Conservation (phyloP, 2,113 vertebrate genomes). For the Ictalurus punctatus region DNA sequence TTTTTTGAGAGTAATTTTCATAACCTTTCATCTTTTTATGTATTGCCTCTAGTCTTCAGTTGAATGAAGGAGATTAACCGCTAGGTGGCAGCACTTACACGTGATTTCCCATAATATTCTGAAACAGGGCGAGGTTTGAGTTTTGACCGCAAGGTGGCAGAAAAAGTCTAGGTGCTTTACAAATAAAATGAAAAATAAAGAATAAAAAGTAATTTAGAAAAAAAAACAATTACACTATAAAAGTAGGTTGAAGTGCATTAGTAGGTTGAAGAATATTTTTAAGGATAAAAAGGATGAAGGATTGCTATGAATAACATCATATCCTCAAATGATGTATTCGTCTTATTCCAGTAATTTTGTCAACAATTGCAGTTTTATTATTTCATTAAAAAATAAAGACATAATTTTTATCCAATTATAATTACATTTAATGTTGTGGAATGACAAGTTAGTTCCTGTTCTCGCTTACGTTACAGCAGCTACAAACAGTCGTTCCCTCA, state of each 20-base stretch:
- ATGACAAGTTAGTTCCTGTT: background rate
- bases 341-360: background rate
- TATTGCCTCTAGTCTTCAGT: background rate
- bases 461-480: background rate
- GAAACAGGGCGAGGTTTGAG: background rate
- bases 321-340: background rate
- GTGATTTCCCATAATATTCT: background rate
- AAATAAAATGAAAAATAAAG: background rate
- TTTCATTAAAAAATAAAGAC: background rate
- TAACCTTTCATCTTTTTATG: background rate
- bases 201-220: background rate
- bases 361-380: background rate
- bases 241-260: background rate
- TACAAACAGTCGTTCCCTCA: background rate
- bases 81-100: slow-evolving; percentile 30
- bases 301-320: background rate
- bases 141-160: slow-evolving; percentile 39
- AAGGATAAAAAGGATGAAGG: background rate
- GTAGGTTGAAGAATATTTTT: background rate
- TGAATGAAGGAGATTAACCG: background rate
- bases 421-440: background rate
- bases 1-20: background rate
- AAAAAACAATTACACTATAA: background rate
- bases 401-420: background rate
- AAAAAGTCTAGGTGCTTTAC: background rate